phyloP scores from a whole-genome alignment of 2,888 invertebrate species.

The Teinopalpus imperialis region DNA sequence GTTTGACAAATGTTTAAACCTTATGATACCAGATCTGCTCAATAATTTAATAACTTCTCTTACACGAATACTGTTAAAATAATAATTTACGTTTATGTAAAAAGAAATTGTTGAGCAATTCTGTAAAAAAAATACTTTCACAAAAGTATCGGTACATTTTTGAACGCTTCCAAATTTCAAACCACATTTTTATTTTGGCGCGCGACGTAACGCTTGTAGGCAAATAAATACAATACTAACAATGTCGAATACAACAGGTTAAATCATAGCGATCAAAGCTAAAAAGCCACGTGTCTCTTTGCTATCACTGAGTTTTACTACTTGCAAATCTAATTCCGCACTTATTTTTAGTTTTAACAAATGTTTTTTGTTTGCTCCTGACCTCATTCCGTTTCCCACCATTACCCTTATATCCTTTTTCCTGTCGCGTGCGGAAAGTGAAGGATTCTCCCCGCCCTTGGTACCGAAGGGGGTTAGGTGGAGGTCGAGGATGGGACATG shows the following conservation, averaged over 20 bases:
- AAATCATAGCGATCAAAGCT: constrained; percentile 3
- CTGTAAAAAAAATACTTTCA: neutral
- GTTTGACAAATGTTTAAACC: constrained; percentile 10
- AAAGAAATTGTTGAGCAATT: constrained; percentile 13
- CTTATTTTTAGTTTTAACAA: constrained; percentile 27
- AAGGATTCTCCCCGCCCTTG: constrained; percentile 43
- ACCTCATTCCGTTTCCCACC: constrained; percentile 46
- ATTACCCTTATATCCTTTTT: constrained; percentile 37
- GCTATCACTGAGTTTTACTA: constrained; percentile 17
- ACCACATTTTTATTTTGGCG: neutral
- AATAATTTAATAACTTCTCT: constrained; percentile 25
- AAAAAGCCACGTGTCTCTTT: constrained; percentile 1
- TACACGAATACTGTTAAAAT: neutral
- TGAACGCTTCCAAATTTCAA: constrained; percentile 13
- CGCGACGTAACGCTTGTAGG: constrained; percentile 20
- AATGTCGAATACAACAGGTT: constrained; percentile 1
- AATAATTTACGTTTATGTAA: neutral
- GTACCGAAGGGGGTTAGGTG: constrained; percentile 32
- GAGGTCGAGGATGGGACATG: constrained; percentile 50
- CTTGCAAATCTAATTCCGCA: constrained; percentile 26
- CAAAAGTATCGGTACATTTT: constrained; percentile 6
- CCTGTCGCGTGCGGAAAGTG: constrained; percentile 44
- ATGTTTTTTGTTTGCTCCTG: constrained; percentile 34
- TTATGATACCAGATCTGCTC: constrained; percentile 16
- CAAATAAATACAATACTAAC: constrained; percentile 17